Evolutionary conservation across 2,888 invertebrate species (phyloP).

Genomic region (Smittia aterrima): DNA sequence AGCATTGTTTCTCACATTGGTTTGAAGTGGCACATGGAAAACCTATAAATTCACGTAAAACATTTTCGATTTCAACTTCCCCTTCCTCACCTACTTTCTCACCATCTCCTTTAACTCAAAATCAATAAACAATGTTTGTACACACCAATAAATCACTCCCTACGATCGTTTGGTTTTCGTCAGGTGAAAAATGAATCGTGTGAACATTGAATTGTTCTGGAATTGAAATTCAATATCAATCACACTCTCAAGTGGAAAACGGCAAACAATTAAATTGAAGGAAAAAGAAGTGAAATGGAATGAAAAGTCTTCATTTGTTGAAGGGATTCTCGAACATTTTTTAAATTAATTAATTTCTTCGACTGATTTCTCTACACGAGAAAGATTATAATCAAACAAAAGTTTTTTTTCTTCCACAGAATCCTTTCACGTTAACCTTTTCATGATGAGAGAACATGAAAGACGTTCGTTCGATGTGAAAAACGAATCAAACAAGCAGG

Average conservation of each 20-base stretch:
- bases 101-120: background rate
- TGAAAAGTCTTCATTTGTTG: too few species aligned
- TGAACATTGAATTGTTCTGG: background rate
- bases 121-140: constrained; percentile 15
- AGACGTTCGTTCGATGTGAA: background rate
- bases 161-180: constrained; percentile 9
- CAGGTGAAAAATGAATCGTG: constrained; percentile 20
- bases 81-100: background rate
- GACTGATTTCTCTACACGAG: too few species aligned
- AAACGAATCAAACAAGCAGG: background rate
- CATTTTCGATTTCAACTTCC: background rate
- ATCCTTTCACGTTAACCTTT: background rate
- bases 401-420: too few species aligned
- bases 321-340: too few species aligned
- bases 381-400: too few species aligned
- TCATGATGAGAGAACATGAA: background rate
- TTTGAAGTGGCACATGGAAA: constrained; percentile 23
- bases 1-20: background rate
- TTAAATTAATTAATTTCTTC: too few species aligned
- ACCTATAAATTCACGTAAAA: constrained; percentile 32
- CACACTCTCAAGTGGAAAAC: too few species aligned
- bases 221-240: background rate
- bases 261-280: too few species aligned
- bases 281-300: too few species aligned
- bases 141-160: constrained; percentile 32